Base-by-base conservation (phyloP, 2,797 vertebrate species). In the Atherinosoma microstoma region DNA sequence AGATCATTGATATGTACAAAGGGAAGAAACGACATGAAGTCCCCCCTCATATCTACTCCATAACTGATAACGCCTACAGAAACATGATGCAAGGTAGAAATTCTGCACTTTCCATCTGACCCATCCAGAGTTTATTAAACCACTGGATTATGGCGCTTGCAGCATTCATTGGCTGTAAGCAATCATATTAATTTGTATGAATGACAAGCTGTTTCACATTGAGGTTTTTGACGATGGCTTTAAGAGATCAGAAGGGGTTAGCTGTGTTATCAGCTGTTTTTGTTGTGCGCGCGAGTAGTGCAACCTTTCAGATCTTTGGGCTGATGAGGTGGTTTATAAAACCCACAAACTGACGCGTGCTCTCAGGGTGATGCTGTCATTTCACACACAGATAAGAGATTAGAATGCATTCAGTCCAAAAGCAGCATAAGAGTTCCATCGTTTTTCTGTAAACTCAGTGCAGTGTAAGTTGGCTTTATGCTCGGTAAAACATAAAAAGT, bases 1-100 rank as follows among this genome's bases (percentile, higher is more conserved):
- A 99, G 94, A 99, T 99, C 45, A 96, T 99, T 0, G 98, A 99
- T 40, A 98, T 99, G 97, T 99, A 99, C 94, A 99, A 98, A 94
- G 98, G 98, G 69, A 99, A 99, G 94, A 99, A 99, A 89, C 94
- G 98, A 47, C 97, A 99, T 0, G 98, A 99, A 92, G 97, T 99
- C 87, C 98, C 98, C 0, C 98, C 98, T 0, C 98, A 99, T 75
- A 98, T 99, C 94, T 99, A 99, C 0, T 93, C 98, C 75, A 98
- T 99, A 0, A 96, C 97, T 0, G 98, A 99, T 86, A 98, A 96
- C 0, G 98, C 98, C 80, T 99, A 99, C 94, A 94, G 98, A 91
- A 99, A 97, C 94, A 99, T 99, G 98, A 94, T 99, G 93, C 98
- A 99, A 96, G 98, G 98, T 99, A 93, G 84, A 73, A 59, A 42